These are phyloP conservation scores for Ophonus ardosiacus DNA, from an alignment of 2,888 invertebrate species.

Conservation along the genomic window DNA sequence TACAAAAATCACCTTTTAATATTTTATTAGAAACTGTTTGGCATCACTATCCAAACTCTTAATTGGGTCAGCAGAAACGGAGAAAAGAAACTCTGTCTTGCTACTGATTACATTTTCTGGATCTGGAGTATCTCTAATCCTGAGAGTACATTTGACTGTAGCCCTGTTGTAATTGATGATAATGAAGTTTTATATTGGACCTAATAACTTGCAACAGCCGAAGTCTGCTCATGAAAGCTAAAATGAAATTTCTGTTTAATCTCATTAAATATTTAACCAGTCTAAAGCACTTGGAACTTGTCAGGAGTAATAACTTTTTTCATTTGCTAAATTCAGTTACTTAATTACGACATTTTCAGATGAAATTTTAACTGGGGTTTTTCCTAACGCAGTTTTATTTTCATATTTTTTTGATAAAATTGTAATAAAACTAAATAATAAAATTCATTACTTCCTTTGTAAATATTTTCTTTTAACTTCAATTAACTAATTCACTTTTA, in stretches of 20 bases:
- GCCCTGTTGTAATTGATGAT: constrained; percentile 35
- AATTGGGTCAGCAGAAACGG: neutral
- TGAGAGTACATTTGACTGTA: constrained; percentile 33
- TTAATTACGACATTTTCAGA: constrained; percentile 8
- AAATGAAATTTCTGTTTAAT: constrained; percentile 45
- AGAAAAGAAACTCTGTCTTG: neutral
- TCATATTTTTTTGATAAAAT: neutral
- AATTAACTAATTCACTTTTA: too few relatives aligned
- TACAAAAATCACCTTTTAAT: too few relatives aligned
- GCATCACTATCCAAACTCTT: too few relatives aligned
- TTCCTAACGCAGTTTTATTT: neutral
- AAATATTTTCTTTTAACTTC: too few relatives aligned
- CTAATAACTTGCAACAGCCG: constrained; percentile 28
- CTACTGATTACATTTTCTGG: neutral
- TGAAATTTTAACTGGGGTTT: neutral
- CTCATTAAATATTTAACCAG: constrained; percentile 46
- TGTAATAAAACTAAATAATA: neutral
- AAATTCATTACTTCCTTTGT: too few relatives aligned
- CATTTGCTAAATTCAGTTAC: constrained; percentile 24
- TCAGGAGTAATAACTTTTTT: constrained; percentile 33
- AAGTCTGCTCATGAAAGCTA: constrained; percentile 26
- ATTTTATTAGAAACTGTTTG: too few relatives aligned
- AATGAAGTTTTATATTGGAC: constrained; percentile 43
- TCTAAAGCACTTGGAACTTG: constrained; percentile 27
- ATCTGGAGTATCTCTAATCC: neutral